Evolutionary conservation across 1,140 invertebrate species (phyloP), one percentile per base, ranked within the genome.

Genomic region (Hestina assimilis): DNA sequence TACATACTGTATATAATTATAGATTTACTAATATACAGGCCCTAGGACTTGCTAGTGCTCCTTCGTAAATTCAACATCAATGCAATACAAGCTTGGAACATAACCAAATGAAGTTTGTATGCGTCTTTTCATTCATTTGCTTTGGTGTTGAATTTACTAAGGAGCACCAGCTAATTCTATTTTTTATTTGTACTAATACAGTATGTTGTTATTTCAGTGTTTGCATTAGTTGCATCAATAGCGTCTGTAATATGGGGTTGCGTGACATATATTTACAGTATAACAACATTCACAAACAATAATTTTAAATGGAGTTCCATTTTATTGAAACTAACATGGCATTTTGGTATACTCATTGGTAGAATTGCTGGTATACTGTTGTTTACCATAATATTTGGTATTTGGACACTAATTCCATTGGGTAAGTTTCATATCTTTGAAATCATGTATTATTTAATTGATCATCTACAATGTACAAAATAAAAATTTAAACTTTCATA

Each of bases 241-340:
- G 76, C 83, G 20, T 88, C 85, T 53, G 75, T 88, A 28, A 67
- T 81, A 47, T 88, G 85, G 83, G 82, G 80, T 43, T 84, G 80
- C 66, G 66, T 75, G n/a, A 81, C 72, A 48, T 88, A 86, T 21
- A 83, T 86, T 42, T 85, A 86, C 55, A 80, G 75, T 57, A 72
- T 77, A 47, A 69, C 70, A 26, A 65, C 62, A 38, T 75, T 77
- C 43, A 66, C 69, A 19, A 68, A 68, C 56, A 72, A 82, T 29
- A 63, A 62, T 29, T 75, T 79, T 54, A 63, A 79, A 51, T 85
- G 82, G 83, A 66, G 56, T 3, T 73, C 83, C 17, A 69, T 86
- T 60, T 12, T 75, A 12, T 53, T 86, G 9, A 83, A 80, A 66
- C 45, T 80, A 5, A 47, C 70, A 28, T 88, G 83, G 85, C 74